Evolutionary conservation across 2,888 invertebrate species (phyloP).

Genomic region (Zele albiditarsus): DNA sequence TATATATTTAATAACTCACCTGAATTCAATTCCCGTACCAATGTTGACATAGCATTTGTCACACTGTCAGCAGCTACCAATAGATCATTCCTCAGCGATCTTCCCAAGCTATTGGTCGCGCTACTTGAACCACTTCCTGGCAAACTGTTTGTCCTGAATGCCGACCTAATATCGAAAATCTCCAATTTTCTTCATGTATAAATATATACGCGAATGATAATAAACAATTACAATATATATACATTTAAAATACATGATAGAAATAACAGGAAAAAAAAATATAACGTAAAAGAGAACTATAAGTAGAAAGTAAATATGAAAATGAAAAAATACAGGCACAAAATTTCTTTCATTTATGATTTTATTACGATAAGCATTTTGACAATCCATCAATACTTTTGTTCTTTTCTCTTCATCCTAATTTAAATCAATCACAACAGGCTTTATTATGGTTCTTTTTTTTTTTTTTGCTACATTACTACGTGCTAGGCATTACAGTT

Average conservation of each 20-base stretch:
- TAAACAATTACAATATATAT: slow-evolving; percentile 57
- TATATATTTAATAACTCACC: slow-evolving; percentile 75
- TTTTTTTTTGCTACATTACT: slow-evolving; percentile 27
- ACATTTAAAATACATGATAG: slow-evolving; percentile 64
- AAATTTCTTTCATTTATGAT: slow-evolving; percentile 40
- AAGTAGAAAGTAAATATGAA: slow-evolving; percentile 45
- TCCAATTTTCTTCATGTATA: slow-evolving; percentile 70
- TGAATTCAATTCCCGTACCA: slow-evolving; percentile 96
- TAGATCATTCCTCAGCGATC: slow-evolving; percentile 88
- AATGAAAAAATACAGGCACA: slow-evolving; percentile 29
- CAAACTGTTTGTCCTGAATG: slow-evolving; percentile 72
- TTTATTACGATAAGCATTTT: slow-evolving; percentile 61
- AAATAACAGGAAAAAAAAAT: slow-evolving; percentile 39
- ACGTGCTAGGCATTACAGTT: slow-evolving; percentile 37
- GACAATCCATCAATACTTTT: slow-evolving; percentile 42
- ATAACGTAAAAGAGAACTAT: slow-evolving; percentile 39
- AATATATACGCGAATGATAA: slow-evolving; percentile 59
- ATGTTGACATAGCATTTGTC: slow-evolving; percentile 97
- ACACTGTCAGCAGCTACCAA: slow-evolving; percentile 97
- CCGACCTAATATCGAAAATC: slow-evolving; percentile 72
- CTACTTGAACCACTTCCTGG: slow-evolving; percentile 71
- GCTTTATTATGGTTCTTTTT: slow-evolving; percentile 3
- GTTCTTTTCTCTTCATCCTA: slow-evolving; percentile 24
- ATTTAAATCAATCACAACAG: slow-evolving; percentile 22
- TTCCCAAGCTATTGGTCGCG: slow-evolving; percentile 73